Base-by-base conservation (phyloP, 2,888 invertebrate genomes). In the Deilephila porcellus region DNA sequence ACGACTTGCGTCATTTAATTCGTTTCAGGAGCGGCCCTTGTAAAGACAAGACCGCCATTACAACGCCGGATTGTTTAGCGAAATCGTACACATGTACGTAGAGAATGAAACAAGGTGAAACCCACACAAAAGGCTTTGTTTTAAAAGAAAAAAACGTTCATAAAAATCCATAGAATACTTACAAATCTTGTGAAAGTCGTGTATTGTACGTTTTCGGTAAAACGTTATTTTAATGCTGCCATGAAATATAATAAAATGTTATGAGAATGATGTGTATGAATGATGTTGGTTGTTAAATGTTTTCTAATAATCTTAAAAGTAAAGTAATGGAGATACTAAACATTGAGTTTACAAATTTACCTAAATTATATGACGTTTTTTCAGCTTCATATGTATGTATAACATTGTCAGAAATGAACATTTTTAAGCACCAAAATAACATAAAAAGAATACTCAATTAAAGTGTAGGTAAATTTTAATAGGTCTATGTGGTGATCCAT, bases 1-100 rank as follows among this genome's bases (percentile, higher is more conserved):
- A 64, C 20, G 37, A 45, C 64, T 45, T 64, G 45, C 45, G 64
- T 37, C 64, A 64, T 64, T 64, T 64, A 64, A 64, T 64, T 64
- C 45, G 64, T 64, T 64, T 64, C 64, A 64, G 64, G n/a, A 64
- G 45, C 45, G 64, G 20, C 14, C 64, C 64, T 64, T 64, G 45
- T 64, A 64, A 64, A 64, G 20, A 64, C 45, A 45, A 64, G 20
- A 45, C 45, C 25, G 32, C 29, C 53, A 25, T 45, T 45, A 64
- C 64, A 64, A n/a, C 64, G 37, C 20, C 45, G 37, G 20, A 63
- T 64, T 64, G 20, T 64, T 45, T 64, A 4, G 64, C n/a, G 20
- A 64, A 37, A 20, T 20, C 11, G n/a, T 45, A 64, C 64, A 20
- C 20, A 45, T 11, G 37, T 45, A 37, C 64, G 37, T 5, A 20